Base-by-base conservation (phyloP, 2,113 vertebrate genomes). In the Craseonycteris thonglongyai region DNA sequence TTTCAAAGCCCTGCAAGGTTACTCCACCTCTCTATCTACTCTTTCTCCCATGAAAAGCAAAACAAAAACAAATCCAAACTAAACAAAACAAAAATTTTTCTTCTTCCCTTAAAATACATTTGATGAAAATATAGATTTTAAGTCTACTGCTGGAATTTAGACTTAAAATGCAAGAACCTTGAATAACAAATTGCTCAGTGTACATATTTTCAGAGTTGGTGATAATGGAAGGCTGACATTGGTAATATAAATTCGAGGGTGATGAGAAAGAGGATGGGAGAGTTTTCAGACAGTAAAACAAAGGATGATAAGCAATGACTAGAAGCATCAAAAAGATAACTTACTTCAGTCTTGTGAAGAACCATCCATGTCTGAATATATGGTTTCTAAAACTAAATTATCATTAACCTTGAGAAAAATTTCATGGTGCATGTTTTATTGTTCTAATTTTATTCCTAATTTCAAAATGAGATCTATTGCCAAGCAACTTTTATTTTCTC, bases 321-420 rank as follows among this genome's bases (percentile, higher is more conserved):
- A 0, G 28, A 79, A 19, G 28, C 10, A 61, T 14, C 19, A 47
- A 81, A 89, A 7, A 75, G 16, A 26, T 83, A 49, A 28, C 59
- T 93, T 74, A 71, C 24, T 63, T 82, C 59, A 33, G 11, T 88
- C 35, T 89, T 91, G 11, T 5, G 4, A 90, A 94, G 66, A 94
- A 26, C 13, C 33, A 28, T 45, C 26, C 33, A 81, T 59, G 0
- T 83, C 65, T 88, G 83, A 91, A 84, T 84, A 81, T 47, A 28
- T 22, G 89, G 28, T 58, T 93, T 15, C 40, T 49, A 80, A 83
- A 88, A 80, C 79, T 59, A 65, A 97, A 78, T 90, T 94, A 92
- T 92, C 93, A 95, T 97, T 96, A 94, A 97, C 92, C 93, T 96
- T 96, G 93, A 94, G 19, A 94, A 88, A 79, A 74, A 92, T 92